Evolutionary conservation across 2,797 vertebrate species (phyloP).

Genomic region (Graptemys geographica): DNA sequence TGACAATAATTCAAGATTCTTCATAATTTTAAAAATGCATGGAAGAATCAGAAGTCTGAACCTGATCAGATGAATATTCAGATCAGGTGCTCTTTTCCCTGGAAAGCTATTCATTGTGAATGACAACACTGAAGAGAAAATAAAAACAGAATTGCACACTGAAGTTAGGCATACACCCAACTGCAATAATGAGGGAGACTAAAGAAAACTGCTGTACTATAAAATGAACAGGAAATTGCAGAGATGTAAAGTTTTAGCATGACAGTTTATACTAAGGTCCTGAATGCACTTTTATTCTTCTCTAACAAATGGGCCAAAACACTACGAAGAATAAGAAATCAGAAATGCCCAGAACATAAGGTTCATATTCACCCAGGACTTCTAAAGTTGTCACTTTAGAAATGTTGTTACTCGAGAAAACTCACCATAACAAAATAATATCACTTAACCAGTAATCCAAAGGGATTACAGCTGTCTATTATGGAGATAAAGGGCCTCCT

Average conservation of each 20-base stretch:
- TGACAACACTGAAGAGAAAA: conserved; percentile 24
- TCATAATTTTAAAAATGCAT: conserved; percentile 37
- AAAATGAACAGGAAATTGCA: conserved; percentile 46
- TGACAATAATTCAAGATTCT: conserved; percentile 61
- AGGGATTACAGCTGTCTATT: background rate
- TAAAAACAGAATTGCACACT: background rate
- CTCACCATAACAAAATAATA: conserved; percentile 14
- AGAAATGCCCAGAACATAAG: conserved; percentile 1
- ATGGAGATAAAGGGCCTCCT: background rate
- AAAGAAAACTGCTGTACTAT: conserved; percentile 40
- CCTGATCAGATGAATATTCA: conserved; percentile 26
- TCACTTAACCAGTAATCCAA: background rate
- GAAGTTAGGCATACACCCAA: conserved; percentile 18
- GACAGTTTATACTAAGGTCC: conserved; percentile 35
- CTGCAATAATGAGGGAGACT: conserved; percentile 22
- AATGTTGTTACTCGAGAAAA: background rate
- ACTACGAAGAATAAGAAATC: background rate
- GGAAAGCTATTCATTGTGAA: conserved; percentile 34
- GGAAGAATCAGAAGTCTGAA: conserved; percentile 30
- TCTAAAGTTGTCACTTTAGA: background rate
- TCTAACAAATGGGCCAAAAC: conserved; percentile 14
- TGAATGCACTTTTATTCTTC: conserved; percentile 33
- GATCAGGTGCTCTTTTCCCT: conserved; percentile 20
- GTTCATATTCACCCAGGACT: background rate
- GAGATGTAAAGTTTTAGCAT: conserved; percentile 31